Evolutionary conservation across 2,888 invertebrate genomes (phyloP), one percentile per base, ranked within the genome.

Genomic region (Cataglyphis cursor): DNA sequence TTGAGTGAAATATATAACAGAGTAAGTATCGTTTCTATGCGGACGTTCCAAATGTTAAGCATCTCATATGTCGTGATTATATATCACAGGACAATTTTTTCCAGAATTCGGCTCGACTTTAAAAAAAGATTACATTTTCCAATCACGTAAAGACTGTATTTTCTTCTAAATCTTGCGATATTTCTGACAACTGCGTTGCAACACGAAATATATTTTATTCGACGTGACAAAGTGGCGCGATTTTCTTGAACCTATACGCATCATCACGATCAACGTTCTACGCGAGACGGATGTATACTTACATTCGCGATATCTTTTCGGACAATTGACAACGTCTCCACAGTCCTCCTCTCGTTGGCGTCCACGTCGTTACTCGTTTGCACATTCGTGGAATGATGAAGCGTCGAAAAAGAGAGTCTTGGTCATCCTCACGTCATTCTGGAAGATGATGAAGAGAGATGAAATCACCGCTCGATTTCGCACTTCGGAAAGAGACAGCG

Each of bases 361-460:
- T 85, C 87, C 87, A 84, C 81, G 90, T 89, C 84, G 86, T 85
- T 89, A 83, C 89, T 89, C 88, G 88, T 89, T 87, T 84, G 68
- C 48, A 72, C 76, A 72, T 65, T 64, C 73, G 83, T 85, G 85
- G 82, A 75, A 41, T 82, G 74, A 89, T 84, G 90, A 91, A 92
- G 92, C 93, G 85, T 93, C 89, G 92, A 93, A 91, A 92, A 93
- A 94, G 94, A 94, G 94, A 93, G 93, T 93, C 92, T 89, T 87
- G 90, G 90, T 88, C 81, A 85, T 81, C 68, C 64, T 15, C 15
- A 48, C 44, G 64, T 68, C 87, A 83, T 86, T 84, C 74, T 78
- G 61, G 82, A 87, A 81, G 61, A 85, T 80, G 81, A 81, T 82
- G 84, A 84, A 86, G 85, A 86, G 74, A 68, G 72, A 48, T 70